Base-by-base conservation (phyloP, 2,888 invertebrate species). In the Eurytoma adleriae region DNA sequence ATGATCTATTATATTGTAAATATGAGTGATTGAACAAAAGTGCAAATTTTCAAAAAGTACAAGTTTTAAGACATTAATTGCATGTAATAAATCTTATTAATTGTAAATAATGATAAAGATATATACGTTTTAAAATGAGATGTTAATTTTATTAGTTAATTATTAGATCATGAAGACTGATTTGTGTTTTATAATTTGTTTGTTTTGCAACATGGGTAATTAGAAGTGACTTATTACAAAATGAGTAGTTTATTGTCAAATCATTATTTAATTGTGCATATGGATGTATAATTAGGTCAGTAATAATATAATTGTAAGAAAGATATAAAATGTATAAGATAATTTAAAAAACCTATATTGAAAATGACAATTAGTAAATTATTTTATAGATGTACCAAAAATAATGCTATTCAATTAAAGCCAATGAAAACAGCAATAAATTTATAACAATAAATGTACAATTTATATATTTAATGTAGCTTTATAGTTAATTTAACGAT, bases 1-100 rank as follows among this genome's bases (percentile, higher is more conserved):
- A 83, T 78, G 77, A 81, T 83, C 73, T 81, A 78, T 78, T 83
- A 83, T 78, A 80, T 73, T 83, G 82, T 82, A 82, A 52, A 79
- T 83, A 77, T 82, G 79, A 67, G 62, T 82, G 79, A 74, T 79
- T 82, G 82, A 66, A 79, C 82, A 77, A 82, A 75, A 79, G 20
- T 40, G 70, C 74, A 79, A 16, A 64, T 82, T 71, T 73, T 77
- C 54, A 1, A 66, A 1, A 54, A 82, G 50, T 76, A 40, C 54
- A 70, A 74, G 30, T 27, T 24, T 7, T 69, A 52, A 72, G 20
- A 68, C 18, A 62, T 68, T 78, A 67, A 30, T 80, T 80, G 62
- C n/a, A 18, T 78, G 69, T 78, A 72, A 68, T 54, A 56, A 54
- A 64, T 20, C 24, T 72, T 72, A 54, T 30, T 59, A 67, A 71